A percentile compares a stretch with the other conserved stretches of the same genome.
Conservation (phyloP, 2,888 invertebrate genomes). For the Tanytarsus gracilentus region DNA sequence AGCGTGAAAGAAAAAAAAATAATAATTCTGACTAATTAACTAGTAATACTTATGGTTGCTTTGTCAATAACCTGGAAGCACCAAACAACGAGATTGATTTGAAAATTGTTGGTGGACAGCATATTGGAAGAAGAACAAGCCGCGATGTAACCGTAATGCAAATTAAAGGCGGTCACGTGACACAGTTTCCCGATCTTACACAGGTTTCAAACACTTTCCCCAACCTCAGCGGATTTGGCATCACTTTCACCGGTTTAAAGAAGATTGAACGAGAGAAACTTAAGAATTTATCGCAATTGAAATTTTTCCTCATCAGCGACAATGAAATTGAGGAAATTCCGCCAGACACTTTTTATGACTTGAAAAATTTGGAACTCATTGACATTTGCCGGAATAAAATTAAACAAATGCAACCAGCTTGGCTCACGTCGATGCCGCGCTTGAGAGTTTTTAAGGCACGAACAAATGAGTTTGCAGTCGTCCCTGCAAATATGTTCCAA, state of each 20-base stretch:
- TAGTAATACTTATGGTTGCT: not conserved
- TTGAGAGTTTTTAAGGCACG: not conserved
- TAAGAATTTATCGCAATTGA: not conserved
- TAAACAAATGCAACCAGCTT: not conserved
- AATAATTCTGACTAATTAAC: not conserved
- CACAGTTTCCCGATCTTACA: not conserved
- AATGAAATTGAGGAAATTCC: slow-evolving; percentile 2
- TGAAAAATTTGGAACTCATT: not conserved
- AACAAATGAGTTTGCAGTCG: not conserved
- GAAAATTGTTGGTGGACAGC: not conserved
- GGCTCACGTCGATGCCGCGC: not conserved
- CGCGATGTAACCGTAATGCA: not conserved
- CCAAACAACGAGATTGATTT: not conserved
- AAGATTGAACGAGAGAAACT: not conserved
- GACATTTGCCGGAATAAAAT: not conserved
- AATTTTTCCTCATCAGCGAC: not conserved
- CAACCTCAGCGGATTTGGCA: not conserved
- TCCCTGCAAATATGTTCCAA: not conserved
- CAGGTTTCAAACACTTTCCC: not conserved
- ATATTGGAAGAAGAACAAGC: not conserved
- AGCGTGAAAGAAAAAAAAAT: not conserved
- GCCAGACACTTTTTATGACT: not conserved
- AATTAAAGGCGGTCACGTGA: not conserved
- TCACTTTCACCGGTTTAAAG: not conserved
- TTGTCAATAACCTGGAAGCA: not conserved